Base-by-base conservation (phyloP, 2,888 invertebrate genomes). In the Syrista parreyssii region DNA sequence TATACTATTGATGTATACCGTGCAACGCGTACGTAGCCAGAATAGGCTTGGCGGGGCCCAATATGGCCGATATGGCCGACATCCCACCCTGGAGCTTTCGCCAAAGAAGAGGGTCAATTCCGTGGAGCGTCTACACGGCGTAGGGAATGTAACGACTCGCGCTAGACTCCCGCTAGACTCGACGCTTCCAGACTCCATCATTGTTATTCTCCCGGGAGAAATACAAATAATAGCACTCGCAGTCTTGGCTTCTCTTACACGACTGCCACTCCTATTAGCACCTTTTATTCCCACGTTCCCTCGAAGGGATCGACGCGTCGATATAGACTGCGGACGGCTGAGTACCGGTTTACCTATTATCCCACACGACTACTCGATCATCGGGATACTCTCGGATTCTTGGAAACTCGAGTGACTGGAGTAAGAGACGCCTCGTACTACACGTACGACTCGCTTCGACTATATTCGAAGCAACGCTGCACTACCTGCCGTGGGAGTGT, bases 341-440 rank as follows among this genome's bases (percentile, higher is more conserved):
- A 23, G 33, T 71, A 71, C 71, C 71, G 71, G 71, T 71, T 71
- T 71, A 11, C 31, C 71, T 71, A 31, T 71, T 71, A 30, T 71
- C 33, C 72, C 73, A 68, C 76, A 76, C 73, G 76, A 76, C 76
- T 34, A 31, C 15, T 71, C 15, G 36, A 79, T 23, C 55, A 71
- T 76, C 68, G 69, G 68, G 31, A 73, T 74, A 40, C 30, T 55
- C 73, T 35, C 35, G 34, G 36, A 68, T 72, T 72, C 68, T 40
- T 75, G 55, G 55, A 55, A 55, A 55, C 23, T 55, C 23, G 23
- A 55, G 23, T 55, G 55, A 23, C 55, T 9, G 55, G 55, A 55
- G 55, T 9, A 55, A 9, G 9, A 55, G 55, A 23, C 55, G 55
- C 55, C 55, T 23, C 23, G 55, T 55, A 55, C 55, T 55, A 55